Conservation (phyloP, 2,113 vertebrate genomes). For the Gymnarchus niloticus region DNA sequence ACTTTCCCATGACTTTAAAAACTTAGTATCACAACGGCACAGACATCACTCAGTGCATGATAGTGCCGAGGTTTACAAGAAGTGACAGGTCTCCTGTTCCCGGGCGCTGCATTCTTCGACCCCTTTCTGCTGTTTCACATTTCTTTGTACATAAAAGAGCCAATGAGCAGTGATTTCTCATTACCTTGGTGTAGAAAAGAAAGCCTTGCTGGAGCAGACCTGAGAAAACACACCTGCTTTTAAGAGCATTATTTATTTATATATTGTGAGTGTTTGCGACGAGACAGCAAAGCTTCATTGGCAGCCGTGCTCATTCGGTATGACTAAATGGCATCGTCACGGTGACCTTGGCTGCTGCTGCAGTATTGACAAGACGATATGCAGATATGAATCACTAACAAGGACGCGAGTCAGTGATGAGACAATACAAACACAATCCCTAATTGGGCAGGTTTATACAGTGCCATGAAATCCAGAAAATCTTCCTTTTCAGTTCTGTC, state of each 20-base stretch:
- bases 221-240: slow-evolving; percentile 10
- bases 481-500: background rate
- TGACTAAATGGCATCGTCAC: background rate
- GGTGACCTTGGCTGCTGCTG: slow-evolving; percentile 52
- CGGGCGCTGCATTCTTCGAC: background rate
- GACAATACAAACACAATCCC: background rate
- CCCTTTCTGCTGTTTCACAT: background rate
- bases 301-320: background rate
- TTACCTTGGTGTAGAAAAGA: background rate
- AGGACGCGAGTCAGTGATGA: slow-evolving; percentile 47
- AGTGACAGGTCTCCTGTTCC: background rate
- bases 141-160: background rate
- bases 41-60: background rate
- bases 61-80: background rate
- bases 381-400: slow-evolving; percentile 55
- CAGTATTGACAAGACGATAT: slow-evolving; percentile 58
- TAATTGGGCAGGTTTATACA: background rate
- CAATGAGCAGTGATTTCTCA: background rate
- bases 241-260: background rate
- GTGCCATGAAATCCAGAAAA: background rate
- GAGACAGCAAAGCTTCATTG: background rate
- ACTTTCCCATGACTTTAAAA: slow-evolving; percentile 15
- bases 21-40: background rate
- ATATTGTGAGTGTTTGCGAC: background rate
- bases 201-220: background rate